Conservation (phyloP, 2,113 vertebrate species). For the Rhegmatorhina hoffmannsi region DNA sequence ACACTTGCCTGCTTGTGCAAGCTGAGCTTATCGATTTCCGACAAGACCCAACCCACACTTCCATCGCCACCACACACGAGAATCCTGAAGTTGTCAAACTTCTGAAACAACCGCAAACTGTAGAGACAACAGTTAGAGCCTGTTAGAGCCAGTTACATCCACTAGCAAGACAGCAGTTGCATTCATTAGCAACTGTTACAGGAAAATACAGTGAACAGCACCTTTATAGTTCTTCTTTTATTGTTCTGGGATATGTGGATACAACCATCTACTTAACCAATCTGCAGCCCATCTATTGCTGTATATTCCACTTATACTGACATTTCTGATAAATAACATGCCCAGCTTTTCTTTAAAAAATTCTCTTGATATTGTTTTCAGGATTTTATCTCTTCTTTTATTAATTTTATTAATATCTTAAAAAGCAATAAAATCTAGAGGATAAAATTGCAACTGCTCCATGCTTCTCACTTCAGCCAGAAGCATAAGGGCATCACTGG, state of each 20-base stretch:
- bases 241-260: background rate
- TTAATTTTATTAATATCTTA: background rate
- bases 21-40: conserved; percentile 96
- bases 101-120: conserved; percentile 96
- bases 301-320: background rate
- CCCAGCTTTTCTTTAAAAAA: background rate
- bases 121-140: conserved; percentile 41
- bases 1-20: conserved; percentile 93
- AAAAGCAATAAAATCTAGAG: background rate
- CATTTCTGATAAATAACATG: conserved; percentile 26
- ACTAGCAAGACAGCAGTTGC: background rate
- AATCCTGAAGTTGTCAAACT: conserved; percentile 98
- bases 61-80: conserved; percentile 97
- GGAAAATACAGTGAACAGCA: background rate
- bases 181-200: background rate
- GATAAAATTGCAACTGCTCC: background rate
- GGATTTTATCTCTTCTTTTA: conserved; percentile 23
- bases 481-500: background rate
- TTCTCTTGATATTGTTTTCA: conserved; percentile 52
- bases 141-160: background rate
- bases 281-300: background rate
- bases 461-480: background rate
- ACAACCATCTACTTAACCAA: background rate
- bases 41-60: conserved; percentile 97
- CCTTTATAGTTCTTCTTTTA: background rate